Evolutionary conservation across 2,888 invertebrate genomes (phyloP), one percentile per base, ranked within the genome.

Genomic region (Alloplasta piceator): DNA sequence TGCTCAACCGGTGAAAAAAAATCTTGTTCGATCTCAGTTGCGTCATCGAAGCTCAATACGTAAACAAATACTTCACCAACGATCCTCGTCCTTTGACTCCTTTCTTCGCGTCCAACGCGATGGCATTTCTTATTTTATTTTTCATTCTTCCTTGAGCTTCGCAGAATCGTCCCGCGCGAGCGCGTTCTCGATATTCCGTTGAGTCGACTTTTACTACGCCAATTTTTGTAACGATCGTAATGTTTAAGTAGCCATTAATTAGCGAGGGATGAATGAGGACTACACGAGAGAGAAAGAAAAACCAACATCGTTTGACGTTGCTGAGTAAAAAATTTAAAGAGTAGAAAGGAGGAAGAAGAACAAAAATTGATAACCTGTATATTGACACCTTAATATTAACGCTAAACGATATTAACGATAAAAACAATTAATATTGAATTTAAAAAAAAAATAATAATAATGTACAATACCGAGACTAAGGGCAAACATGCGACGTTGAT

Each of bases 161-260:
- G 78, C 66, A 66, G 55, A 56, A 12, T 67, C 63, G 71, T 71
- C 64, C 48, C 70, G 63, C 72, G 67, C 77, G 68, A 66, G 63
- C 26, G 26, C 26, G 26, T 26, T 26, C 26, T 26, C 26, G 26
- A 26, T 43, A 68, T 64, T 80, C 10, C 71, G 58, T 78, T 71
- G 52, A 75, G 61, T 82, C 75, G 67, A 79, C 66, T 82, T 82
- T 82, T 84, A 80, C 46, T 75, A 77, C 79, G 77, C 71, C 82
- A 82, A 84, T 80, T 82, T 85, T 83, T 82, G 73, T 82, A 85
- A 77, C 71, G 80, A 78, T 73, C 41, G 26, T 84, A 82, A 75
- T 58, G 78, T 70, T 81, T 82, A 82, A 80, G 66, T 71, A 82
- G 63, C 64, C 39, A 74, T 78, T 61, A 70, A 82, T 61, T 67